Evolutionary conservation across 2,797 vertebrate genomes (phyloP), one percentile per base, ranked within the genome.

Genomic region (Trachurus trachurus): DNA sequence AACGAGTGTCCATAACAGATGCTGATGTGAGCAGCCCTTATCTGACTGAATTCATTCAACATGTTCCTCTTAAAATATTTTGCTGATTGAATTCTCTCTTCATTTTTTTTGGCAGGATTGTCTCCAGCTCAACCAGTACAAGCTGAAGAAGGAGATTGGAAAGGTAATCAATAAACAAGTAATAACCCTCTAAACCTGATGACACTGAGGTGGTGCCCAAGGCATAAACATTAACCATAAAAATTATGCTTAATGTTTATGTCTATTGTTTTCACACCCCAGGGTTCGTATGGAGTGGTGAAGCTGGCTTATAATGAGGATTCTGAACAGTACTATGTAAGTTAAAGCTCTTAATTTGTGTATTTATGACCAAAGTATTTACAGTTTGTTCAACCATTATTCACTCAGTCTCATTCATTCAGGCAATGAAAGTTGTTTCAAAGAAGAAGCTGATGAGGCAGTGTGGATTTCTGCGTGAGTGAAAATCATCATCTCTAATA

Each of bases 371-470:
- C 2, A 12, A 45, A 22, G 2, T 39, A 15, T 71, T 59, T 39
- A 10, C 12, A 44, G 11, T 59, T 50, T 40, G 5, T 54, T 13
- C 13, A 44, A 52, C 2, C 8, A 3, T 53, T 4, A 8, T 56
- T 66, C 5, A 5, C 15, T 76, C 39, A n/a, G 5, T 60, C 37
- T 80, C 0, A 26, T 74, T 66, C 42, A 31, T 84, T 66, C 21
- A 99, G 98, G 98, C 98, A 15, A 99, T 99, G 98, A 99, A 99
- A 91, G 97, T 98, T 22, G 96, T 99, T 78, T 99, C 98, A 80
- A 99, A 99, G 92, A 99, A 98, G 96, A 99, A 92, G 93, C 92
- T 99, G 72, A 88, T 99, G 92, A 99, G 95, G 86, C 98, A 97
- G 80, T 97, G 95, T 66, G 98, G 98, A 90, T 99, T 99, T 93